Conservation (phyloP, 2,888 invertebrate species). For the Hyalella azteca region DNA sequence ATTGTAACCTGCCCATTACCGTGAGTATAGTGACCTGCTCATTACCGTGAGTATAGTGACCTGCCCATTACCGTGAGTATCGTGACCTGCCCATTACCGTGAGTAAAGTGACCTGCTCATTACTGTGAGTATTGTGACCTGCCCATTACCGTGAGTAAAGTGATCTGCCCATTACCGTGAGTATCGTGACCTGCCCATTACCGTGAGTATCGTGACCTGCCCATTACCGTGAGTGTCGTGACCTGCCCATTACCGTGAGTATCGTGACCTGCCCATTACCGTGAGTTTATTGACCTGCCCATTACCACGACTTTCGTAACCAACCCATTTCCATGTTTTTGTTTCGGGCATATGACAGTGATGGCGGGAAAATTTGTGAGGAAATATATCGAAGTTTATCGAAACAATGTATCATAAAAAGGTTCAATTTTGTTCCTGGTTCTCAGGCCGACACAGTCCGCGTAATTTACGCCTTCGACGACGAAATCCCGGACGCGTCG, state of each 20-base stretch:
- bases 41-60: neutral
- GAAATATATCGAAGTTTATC: neutral
- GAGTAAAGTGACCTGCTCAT: neutral
- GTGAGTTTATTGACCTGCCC: neutral
- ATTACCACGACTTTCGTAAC: neutral
- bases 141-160: neutral
- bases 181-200: neutral
- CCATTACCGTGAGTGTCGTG: neutral
- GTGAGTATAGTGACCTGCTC: neutral
- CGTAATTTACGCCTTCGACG: conserved; percentile 36
- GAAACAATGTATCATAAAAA: neutral
- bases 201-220: neutral
- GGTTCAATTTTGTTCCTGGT: neutral
- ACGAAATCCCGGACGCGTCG: neutral
- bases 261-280: neutral
- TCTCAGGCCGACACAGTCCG: conserved; percentile 42
- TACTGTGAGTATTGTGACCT: neutral
- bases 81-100: neutral
- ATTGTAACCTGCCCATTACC: neutral
- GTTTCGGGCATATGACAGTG: neutral
- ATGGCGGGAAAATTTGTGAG: neutral
- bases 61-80: neutral
- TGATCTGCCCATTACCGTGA: neutral
- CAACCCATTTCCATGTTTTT: neutral
- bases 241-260: neutral